Conservation (phyloP, 2,113 vertebrate species). For the Petaurus breviceps region DNA sequence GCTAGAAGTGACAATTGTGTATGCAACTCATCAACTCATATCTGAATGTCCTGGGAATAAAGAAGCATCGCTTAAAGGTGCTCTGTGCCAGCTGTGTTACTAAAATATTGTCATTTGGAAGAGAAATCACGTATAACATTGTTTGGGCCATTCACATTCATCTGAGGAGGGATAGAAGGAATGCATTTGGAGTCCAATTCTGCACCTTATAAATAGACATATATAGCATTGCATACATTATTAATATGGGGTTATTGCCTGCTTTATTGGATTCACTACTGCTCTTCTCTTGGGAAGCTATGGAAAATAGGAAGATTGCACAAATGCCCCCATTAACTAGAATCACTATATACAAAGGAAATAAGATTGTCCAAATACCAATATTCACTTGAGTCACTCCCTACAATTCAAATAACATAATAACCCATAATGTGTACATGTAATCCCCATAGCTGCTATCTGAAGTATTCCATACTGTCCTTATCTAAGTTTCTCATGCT, state of each 20-base stretch:
- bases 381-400: constrained; percentile 67
- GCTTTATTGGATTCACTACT: constrained; percentile 84
- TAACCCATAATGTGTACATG: constrained; percentile 74
- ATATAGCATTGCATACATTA: constrained; percentile 84
- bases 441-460: constrained; percentile 66
- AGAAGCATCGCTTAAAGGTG: constrained; percentile 46
- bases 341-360: constrained; percentile 75
- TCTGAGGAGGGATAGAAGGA: constrained; percentile 59
- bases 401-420: constrained; percentile 74
- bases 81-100: constrained; percentile 39
- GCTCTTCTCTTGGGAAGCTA: constrained; percentile 81
- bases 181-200: constrained; percentile 75
- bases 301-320: constrained; percentile 78
- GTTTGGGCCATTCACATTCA: constrained; percentile 74
- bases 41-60: constrained; percentile 29
- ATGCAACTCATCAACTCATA: accelerated
- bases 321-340: constrained; percentile 62
- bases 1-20: constrained; percentile 4
- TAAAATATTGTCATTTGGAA: constrained; percentile 36
- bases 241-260: constrained; percentile 84
- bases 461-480: constrained; percentile 58
- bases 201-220: constrained; percentile 82
- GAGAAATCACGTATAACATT: constrained; percentile 61
- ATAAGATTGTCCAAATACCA: constrained; percentile 78
- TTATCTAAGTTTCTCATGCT: constrained; percentile 40